Evolutionary conservation across 2,888 invertebrate genomes (phyloP).

Genomic region (Trachelus tabidus): DNA sequence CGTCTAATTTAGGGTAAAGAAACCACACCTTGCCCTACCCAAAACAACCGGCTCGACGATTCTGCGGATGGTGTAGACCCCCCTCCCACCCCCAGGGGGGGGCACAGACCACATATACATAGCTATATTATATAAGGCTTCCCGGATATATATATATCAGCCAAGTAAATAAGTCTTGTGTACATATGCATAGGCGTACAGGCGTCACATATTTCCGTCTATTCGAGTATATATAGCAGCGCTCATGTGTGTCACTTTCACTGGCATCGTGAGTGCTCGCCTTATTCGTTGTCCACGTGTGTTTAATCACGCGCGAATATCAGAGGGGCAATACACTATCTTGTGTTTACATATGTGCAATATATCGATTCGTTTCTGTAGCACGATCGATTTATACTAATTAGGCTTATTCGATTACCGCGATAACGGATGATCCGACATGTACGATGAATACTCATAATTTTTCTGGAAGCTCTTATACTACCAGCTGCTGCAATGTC

Average conservation of each 20-base stretch:
- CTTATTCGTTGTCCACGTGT: neutral
- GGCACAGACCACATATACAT: neutral
- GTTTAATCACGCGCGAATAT: neutral
- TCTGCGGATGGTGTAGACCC: neutral
- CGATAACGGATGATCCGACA: neutral
- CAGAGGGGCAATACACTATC: neutral
- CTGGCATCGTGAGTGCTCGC: neutral
- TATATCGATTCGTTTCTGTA: neutral
- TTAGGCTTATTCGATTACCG: neutral
- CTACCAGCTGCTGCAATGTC: neutral
- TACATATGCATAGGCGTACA: neutral
- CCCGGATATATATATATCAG: neutral
- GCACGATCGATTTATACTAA: neutral
- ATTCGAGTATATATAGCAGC: neutral
- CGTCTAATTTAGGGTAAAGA: conserved; percentile 5
- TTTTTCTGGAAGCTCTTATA: neutral
- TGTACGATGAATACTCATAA: neutral
- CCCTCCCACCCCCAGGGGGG: too few relatives aligned
- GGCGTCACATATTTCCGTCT: neutral
- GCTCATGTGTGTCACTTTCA: neutral
- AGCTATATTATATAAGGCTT: neutral
- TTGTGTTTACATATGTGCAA: neutral
- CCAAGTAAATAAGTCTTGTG: neutral
- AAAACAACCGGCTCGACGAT: neutral
- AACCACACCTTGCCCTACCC: conserved; percentile 3